phyloP scores from a whole-genome alignment of 2,888 invertebrate genomes.

The Clitarchus hookeri region DNA sequence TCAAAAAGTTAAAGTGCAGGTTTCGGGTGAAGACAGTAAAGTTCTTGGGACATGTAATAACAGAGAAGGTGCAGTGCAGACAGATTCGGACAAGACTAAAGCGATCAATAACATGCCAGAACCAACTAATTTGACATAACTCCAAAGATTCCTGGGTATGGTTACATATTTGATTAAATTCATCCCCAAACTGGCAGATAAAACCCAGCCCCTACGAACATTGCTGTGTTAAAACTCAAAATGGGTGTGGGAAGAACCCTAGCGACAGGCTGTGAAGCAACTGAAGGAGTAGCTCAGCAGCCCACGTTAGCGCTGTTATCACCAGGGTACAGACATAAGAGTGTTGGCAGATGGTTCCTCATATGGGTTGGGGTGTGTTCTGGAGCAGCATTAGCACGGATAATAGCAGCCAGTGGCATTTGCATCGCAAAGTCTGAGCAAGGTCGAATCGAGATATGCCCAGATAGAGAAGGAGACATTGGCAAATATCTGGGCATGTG shows the following conservation, averaged over 20 bases:
- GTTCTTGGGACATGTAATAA: neutral
- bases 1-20: neutral
- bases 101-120: neutral
- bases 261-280: neutral
- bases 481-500: neutral
- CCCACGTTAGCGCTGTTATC: neutral
- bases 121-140: neutral
- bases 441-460: neutral
- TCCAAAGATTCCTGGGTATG: neutral
- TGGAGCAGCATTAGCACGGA: neutral
- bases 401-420: neutral
- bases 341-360: neutral
- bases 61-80: neutral
- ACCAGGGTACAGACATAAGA: neutral
- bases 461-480: neutral
- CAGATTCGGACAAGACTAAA: neutral
- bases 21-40: neutral
- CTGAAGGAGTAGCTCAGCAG: neutral
- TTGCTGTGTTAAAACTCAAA: neutral
- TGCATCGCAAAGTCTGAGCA: neutral
- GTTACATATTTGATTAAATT: neutral
- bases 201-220: neutral
- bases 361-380: neutral
- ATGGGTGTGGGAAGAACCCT: neutral
- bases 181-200: neutral